Conservation (phyloP, 2,113 vertebrate genomes). For the Ibidorhyncha struthersii region DNA sequence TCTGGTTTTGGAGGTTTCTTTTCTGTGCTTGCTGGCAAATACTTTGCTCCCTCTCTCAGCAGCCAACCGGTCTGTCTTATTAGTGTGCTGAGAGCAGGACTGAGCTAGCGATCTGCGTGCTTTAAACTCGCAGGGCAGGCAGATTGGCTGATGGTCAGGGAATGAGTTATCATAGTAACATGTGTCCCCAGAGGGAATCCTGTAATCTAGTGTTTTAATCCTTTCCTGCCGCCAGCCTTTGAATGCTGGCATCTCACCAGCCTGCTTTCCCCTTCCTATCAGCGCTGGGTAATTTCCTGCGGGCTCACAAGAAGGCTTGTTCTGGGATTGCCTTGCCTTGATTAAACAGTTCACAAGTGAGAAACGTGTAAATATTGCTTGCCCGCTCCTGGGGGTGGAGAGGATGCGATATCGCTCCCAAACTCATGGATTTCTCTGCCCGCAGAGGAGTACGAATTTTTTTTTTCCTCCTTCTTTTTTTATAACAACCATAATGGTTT, state of each 20-base stretch:
- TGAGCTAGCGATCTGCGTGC: not conserved
- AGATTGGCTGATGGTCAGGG: not conserved
- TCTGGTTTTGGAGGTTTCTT: not conserved
- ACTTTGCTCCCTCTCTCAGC: not conserved
- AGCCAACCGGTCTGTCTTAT: not conserved
- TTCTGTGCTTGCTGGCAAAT: not conserved
- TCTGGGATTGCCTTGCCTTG: not conserved
- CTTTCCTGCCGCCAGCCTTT: slow-evolving; percentile 21
- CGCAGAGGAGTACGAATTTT: not conserved
- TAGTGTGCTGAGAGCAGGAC: not conserved
- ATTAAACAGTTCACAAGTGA: not conserved
- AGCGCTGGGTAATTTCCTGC: not conserved
- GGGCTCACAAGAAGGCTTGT: not conserved
- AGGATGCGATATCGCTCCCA: not conserved
- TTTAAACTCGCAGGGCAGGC: not conserved
- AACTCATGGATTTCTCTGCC: not conserved
- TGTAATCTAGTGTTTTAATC: slow-evolving; percentile 19
- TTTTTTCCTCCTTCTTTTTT: not conserved
- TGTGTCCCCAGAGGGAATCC: slow-evolving; percentile 28
- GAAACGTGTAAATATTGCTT: not conserved
- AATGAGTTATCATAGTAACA: not conserved
- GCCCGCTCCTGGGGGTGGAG: not conserved
- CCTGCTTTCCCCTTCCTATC: not conserved
- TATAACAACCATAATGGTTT: not conserved
- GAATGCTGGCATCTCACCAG: not conserved